Evolutionary conservation across 2,797 vertebrate genomes (phyloP).

Genomic region (Harpagifer antarcticus): DNA sequence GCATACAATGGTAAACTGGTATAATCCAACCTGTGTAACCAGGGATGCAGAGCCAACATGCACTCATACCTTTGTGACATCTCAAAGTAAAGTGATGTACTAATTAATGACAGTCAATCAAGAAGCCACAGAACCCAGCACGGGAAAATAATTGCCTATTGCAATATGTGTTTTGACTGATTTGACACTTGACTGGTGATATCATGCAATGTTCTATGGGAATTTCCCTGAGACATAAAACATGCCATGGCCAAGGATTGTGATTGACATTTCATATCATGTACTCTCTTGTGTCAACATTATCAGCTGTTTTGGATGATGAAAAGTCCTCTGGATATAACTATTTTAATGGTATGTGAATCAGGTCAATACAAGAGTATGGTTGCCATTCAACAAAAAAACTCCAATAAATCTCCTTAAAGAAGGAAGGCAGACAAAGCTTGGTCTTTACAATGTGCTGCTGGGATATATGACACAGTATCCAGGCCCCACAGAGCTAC

Average conservation of each 20-base stretch:
- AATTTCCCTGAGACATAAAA: constrained; percentile 64
- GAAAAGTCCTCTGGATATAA: constrained; percentile 6
- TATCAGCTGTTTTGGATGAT: constrained; percentile 19
- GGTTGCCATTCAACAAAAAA: constrained; percentile 43
- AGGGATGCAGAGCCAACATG: constrained; percentile 14
- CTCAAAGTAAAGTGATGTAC: constrained; percentile 28
- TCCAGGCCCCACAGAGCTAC: constrained; percentile 47
- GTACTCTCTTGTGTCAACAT: constrained; percentile 50
- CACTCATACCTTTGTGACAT: constrained; percentile 49
- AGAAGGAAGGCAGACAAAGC: constrained; percentile 66
- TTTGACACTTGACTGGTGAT: constrained; percentile 64
- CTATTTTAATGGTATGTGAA: constrained; percentile 21
- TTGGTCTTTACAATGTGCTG: constrained; percentile 63
- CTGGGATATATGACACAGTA: constrained; percentile 60
- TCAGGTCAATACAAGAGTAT: constrained; percentile 34
- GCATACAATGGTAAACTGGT: constrained; percentile 1
- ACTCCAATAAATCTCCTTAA: constrained; percentile 49
- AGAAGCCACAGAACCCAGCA: constrained; percentile 21
- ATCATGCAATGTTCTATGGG: constrained; percentile 47
- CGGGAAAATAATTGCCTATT: constrained; percentile 31
- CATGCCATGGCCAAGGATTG: constrained; percentile 40
- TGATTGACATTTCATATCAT: constrained; percentile 71
- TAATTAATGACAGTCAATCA: constrained; percentile 49
- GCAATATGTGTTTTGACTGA: constrained; percentile 60
- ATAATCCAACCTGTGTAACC: not conserved